Percentiles rank a stretch among this genome's conserved stretches.
phyloP scores from a whole-genome alignment of 2,113 vertebrate species.

The Podarcis raffonei region DNA sequence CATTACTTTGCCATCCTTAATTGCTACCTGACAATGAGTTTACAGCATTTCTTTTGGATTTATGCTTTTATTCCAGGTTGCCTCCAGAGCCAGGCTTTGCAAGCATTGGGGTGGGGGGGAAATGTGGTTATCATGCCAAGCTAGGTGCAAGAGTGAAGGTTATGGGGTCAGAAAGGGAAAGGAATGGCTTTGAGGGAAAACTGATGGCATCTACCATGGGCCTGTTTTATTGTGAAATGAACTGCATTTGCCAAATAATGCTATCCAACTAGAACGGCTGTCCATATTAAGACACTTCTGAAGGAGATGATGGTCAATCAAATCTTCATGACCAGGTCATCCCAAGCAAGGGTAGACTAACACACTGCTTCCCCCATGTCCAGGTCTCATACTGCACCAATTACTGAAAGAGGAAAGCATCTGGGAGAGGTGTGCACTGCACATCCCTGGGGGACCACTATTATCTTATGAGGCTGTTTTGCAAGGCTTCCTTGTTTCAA shows the following conservation, averaged over 20 bases:
- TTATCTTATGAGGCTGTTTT: background rate
- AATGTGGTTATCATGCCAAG: background rate
- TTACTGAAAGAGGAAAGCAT: background rate
- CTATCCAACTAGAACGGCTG: background rate
- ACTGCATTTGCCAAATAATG: background rate
- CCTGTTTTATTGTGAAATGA: background rate
- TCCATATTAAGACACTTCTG: background rate
- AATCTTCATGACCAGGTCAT: background rate
- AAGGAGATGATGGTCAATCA: background rate
- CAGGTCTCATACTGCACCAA: background rate
- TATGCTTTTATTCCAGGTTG: background rate
- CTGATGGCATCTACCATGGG: background rate
- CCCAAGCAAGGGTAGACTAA: background rate
- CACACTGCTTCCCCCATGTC: background rate
- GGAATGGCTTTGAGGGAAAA: background rate
- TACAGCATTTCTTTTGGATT: background rate
- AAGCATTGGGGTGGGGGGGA: background rate
- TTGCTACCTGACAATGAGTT: conserved; percentile 6
- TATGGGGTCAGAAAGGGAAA: background rate
- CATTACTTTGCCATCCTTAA: conserved; percentile 11
- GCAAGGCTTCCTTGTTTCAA: background rate
- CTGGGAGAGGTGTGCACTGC: background rate
- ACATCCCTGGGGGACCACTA: background rate
- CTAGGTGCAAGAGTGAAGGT: background rate
- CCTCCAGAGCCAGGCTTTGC: background rate